Evolutionary conservation across 1,140 invertebrate genomes (phyloP).

Genomic region (Drosophila pseudoananassae): DNA sequence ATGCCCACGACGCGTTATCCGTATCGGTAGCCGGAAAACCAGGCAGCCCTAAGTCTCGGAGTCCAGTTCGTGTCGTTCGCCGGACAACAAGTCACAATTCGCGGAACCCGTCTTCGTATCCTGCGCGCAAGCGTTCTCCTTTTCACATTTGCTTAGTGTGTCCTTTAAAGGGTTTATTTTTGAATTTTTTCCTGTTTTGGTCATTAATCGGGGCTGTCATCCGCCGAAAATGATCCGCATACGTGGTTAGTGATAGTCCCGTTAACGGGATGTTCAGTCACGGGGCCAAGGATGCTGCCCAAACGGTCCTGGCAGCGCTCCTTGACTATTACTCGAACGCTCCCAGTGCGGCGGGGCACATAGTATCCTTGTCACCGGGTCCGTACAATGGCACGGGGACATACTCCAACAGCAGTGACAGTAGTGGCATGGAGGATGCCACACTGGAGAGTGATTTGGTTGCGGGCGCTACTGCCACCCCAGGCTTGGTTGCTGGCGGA

Average conservation of each 20-base stretch:
- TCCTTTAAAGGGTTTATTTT: neutral
- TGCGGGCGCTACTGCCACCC: neutral
- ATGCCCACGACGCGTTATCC: conserved; percentile 63
- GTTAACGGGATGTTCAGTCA: conserved; percentile 21
- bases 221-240: conserved; percentile 5
- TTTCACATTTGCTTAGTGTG: neutral
- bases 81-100: neutral
- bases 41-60: neutral
- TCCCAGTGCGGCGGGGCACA: conserved; percentile 57
- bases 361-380: conserved; percentile 52
- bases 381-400: conserved; percentile 32
- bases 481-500: neutral
- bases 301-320: conserved; percentile 34
- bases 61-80: conserved; percentile 1
- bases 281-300: conserved; percentile 15
- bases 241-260: conserved; percentile 1
- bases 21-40: conserved; percentile 51
- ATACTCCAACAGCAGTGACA: neutral
- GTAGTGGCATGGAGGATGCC: neutral
- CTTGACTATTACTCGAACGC: conserved; percentile 64
- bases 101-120: neutral
- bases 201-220: conserved; percentile 6
- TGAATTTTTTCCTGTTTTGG: conserved; percentile 1
- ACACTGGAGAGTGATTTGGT: conserved; percentile 1
- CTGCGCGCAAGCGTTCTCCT: conserved; percentile 7